Evolutionary conservation across 2,113 vertebrate species (phyloP), one percentile per base, ranked within the genome.

Genomic region (Hiodon tergisus): DNA sequence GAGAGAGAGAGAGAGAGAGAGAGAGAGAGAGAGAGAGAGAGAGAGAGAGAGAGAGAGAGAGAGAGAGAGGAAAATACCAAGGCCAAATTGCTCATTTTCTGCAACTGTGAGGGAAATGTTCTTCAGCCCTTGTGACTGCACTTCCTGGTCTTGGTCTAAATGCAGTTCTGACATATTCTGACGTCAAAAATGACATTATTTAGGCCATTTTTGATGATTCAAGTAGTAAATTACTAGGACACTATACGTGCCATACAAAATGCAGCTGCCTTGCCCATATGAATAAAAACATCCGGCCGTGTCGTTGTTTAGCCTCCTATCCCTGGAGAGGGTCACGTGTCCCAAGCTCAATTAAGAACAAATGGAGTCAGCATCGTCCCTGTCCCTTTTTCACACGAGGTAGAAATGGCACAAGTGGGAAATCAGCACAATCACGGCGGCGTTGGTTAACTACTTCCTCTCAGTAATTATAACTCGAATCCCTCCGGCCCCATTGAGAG

Each of bases 401-500:
- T 4, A 72, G 59, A 59, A 72, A 61, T 46, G 47, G 31, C 55
- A 50, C 71, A 60, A 51, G 71, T 47, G 70, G 55, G 58, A 72
- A 72, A 72, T 72, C 71, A 72, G 31, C 13, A 51, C 11, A 60
- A 31, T 51, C 71, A 72, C 71, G 4, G 58, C 59, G 57, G 69
- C 60, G 70, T 59, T 48, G 46, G 71, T 50, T 50, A 50, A 67
- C 11, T 5, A 67, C 65, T 67, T 47, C 65, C 31, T 14, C 65
- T 48, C 11, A 13, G 47, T 67, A 67, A 67, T 67, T 67, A 67
- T 31, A 31, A 48, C 65, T 48, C n/a, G 31, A 67, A 67, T 72
- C 46, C 58, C 59, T 72, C 58, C 47, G 57, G 9, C 46, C n/a
- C 17, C 71, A 72, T 48, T 11, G 60, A 71, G 11, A 59, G 16